Evolutionary conservation across 2,888 invertebrate species (phyloP).

Genomic region (Thalpophila matura): DNA sequence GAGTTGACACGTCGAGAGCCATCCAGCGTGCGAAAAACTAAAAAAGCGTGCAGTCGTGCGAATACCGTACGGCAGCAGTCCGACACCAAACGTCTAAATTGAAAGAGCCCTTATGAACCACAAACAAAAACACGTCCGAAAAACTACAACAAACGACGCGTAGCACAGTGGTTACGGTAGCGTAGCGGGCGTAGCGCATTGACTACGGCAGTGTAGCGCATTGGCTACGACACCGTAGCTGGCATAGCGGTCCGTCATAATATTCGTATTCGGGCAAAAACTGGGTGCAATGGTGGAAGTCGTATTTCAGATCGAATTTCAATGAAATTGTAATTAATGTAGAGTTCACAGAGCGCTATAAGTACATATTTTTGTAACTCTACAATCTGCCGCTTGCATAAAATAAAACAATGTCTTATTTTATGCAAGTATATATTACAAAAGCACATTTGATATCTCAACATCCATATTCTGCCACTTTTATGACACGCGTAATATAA

Average conservation of each 20-base stretch:
- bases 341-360: neutral
- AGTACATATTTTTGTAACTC: neutral
- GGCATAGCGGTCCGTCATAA: too few relatives aligned
- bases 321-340: neutral
- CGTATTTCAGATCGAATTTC: neutral
- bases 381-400: conserved; percentile 2
- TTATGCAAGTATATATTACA: conserved; percentile 6
- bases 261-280: too few relatives aligned
- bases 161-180: neutral
- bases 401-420: conserved; percentile 3
- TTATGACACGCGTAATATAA: conserved; percentile 23
- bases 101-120: too few relatives aligned
- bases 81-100: neutral
- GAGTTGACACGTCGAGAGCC: too few relatives aligned
- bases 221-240: neutral
- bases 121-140: too few relatives aligned
- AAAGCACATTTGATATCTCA: conserved; percentile 30
- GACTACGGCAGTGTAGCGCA: neutral
- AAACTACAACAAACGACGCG: too few relatives aligned
- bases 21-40: too few relatives aligned
- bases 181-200: neutral
- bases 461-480: conserved; percentile 18
- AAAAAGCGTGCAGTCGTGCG: too few relatives aligned
- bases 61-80: too few relatives aligned
- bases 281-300: too few relatives aligned